Evolutionary conservation across 1,140 invertebrate species (phyloP), one percentile per base, ranked within the genome.

Genomic region (Zophobas atratus): DNA sequence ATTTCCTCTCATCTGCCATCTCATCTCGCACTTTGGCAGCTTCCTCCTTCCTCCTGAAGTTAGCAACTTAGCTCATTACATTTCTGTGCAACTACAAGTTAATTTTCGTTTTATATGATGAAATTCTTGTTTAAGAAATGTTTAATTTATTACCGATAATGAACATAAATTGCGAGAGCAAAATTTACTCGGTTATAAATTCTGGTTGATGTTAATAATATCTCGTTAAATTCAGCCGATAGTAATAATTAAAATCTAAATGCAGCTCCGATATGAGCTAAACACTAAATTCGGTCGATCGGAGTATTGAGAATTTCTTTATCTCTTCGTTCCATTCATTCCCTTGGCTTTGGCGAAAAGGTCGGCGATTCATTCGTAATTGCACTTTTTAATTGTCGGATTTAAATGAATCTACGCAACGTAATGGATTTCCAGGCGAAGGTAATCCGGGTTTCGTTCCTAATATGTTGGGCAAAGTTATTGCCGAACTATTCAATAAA

Each of bases 61-160:
- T 67, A 39, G 38, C 60, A 67, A 67, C 60, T 67, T 67, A 67
- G 60, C 60, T 67, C 60, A 67, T 67, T 67, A 67, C 60, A 67
- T 67, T 20, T 67, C 60, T 67, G 20, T 63, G 60, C 60, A 67
- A 67, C 60, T 67, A 67, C 60, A 67, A 67, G 60, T 67, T 67
- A 67, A 67, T 67, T 67, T 67, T 67, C 60, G 60, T 67, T 67
- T 67, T 67, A 67, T 67, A 67, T 67, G 60, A 67, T 67, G 60
- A 67, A 67, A 67, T 67, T 67, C 60, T 67, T 67, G 60, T 67
- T 67, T 46, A 67, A 67, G 60, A 67, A 67, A 67, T 67, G 39
- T 39, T 67, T 67, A 67, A 67, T 67, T 67, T 67, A 67, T 67
- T 67, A 67, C 39, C 60, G 60, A 67, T 67, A 67, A 67, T 67